These are phyloP conservation scores for Azorinus chamasolen DNA, from an alignment of 2,888 invertebrate genomes.

Conservation along the genomic window DNA sequence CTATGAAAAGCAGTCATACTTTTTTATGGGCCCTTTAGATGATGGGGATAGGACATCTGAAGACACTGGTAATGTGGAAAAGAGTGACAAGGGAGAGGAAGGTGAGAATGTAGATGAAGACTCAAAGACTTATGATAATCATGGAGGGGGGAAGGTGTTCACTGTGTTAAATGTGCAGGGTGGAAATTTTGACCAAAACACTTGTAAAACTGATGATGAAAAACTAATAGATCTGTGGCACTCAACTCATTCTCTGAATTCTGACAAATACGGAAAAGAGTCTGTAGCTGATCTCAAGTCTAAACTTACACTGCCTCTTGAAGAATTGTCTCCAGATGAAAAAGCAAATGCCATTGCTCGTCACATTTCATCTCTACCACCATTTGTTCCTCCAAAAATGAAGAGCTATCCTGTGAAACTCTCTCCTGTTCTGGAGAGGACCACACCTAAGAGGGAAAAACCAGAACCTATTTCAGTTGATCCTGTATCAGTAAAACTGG, in stretches of 20 bases:
- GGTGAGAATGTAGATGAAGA: conserved; percentile 25
- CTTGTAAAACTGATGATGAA: conserved; percentile 82
- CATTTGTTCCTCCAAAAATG: conserved; percentile 80
- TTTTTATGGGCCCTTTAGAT: conserved; percentile 67
- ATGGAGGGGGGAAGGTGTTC: conserved; percentile 68
- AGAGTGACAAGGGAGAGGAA: conserved; percentile 18
- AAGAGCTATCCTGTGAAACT: conserved; percentile 72
- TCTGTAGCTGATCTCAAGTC: conserved; percentile 66
- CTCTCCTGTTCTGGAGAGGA: conserved; percentile 75
- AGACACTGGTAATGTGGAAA: conserved; percentile 5
- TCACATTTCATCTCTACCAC: conserved; percentile 75
- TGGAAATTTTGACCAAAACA: conserved; percentile 50
- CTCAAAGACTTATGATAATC: conserved; percentile 26
- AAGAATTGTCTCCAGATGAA: conserved; percentile 69
- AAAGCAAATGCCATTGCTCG: conserved; percentile 75
- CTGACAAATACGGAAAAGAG: conserved; percentile 54
- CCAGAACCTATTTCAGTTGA: conserved; percentile 48
- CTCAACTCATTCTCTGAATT: conserved; percentile 61
- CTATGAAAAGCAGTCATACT: conserved; percentile 61
- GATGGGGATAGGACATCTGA: conserved; percentile 27
- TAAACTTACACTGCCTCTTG: conserved; percentile 64
- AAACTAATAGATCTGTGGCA: conserved; percentile 78
- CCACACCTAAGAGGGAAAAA: conserved; percentile 51
- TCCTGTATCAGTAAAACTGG: not conserved
- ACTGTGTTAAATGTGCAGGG: conserved; percentile 77